A percentile compares a stretch with the other conserved stretches of the same genome.
These are phyloP conservation scores for Omphaloscelis lunosa DNA, from an alignment of 2,888 invertebrate genomes.

Conservation along the genomic window DNA sequence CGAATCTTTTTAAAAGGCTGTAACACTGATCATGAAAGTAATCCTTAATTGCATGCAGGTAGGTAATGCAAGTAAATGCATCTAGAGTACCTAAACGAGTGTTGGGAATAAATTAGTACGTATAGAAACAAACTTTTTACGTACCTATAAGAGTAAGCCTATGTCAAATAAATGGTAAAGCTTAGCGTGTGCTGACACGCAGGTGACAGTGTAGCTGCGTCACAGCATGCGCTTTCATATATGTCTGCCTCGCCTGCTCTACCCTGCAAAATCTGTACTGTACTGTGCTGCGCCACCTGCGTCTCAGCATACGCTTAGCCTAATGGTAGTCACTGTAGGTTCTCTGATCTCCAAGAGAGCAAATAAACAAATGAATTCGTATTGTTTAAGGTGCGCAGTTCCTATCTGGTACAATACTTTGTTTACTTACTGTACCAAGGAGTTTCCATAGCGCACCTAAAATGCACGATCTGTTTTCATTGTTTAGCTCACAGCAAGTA, in stretches of 20 bases:
- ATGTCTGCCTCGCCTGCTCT: no score
- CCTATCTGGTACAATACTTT: conserved; percentile 19
- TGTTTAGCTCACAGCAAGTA: conserved; percentile 28
- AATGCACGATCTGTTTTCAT: conserved; percentile 42
- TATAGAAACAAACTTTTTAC: not conserved
- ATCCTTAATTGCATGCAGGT: not conserved
- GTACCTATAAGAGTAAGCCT: not conserved
- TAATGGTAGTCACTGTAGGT: not conserved
- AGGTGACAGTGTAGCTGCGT: no score
- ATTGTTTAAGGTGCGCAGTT: conserved; percentile 6
- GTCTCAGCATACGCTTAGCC: no score
- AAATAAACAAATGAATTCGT: conserved; percentile 9
- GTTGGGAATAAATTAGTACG: not conserved
- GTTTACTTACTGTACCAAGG: conserved; percentile 23
- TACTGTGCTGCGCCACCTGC: no score
- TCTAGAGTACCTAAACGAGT: not conserved
- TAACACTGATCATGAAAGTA: not conserved
- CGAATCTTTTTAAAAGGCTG: not conserved
- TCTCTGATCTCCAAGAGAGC: conserved; percentile 3
- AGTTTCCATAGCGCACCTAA: conserved; percentile 17
- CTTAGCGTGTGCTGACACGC: no score
- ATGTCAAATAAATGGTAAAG: not conserved
- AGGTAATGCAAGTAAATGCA: not conserved
- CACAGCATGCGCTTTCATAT: no score
- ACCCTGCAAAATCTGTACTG: no score